Evolutionary conservation across 2,888 invertebrate species (phyloP).

Genomic region (Zelleria hepariella): DNA sequence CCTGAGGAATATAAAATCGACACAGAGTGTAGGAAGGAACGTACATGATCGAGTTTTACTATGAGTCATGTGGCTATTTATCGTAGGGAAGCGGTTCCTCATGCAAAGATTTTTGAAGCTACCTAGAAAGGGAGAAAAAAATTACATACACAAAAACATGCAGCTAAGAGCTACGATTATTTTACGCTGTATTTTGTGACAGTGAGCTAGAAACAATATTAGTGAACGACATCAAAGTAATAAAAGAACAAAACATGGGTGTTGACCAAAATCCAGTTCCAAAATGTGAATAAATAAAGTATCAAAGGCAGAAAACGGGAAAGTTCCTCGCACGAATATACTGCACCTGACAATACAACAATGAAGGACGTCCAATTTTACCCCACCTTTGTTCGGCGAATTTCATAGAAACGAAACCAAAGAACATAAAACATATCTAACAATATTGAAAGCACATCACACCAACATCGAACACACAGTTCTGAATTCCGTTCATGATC

Average conservation of each 20-base stretch:
- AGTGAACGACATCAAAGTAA: neutral
- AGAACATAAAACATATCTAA: neutral
- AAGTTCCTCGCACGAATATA: neutral
- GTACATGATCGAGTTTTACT: constrained; percentile 58
- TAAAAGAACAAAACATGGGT: neutral
- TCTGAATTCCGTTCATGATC: neutral
- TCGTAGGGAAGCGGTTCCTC: constrained; percentile 57
- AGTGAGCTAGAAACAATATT: neutral
- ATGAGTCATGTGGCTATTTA: constrained; percentile 45
- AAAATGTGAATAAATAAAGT: too few relatives aligned
- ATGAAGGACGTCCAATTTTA: neutral
- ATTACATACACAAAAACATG: constrained; percentile 15
- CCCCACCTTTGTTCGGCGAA: neutral
- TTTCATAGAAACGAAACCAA: neutral
- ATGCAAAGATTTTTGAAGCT: constrained; percentile 53
- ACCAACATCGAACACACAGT: constrained; percentile 2
- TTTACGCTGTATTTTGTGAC: neutral
- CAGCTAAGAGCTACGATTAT: neutral
- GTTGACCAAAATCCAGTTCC: neutral
- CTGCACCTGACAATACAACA: neutral
- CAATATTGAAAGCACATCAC: neutral
- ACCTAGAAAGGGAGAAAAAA: constrained; percentile 53
- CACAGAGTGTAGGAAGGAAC: constrained; percentile 25
- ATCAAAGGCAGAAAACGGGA: neutral
- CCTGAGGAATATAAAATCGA: too few relatives aligned